Percentiles rank a stretch among this genome's conserved stretches.
phyloP scores from a whole-genome alignment of 2,113 vertebrate genomes.

The Microtus ochrogaster region DNA sequence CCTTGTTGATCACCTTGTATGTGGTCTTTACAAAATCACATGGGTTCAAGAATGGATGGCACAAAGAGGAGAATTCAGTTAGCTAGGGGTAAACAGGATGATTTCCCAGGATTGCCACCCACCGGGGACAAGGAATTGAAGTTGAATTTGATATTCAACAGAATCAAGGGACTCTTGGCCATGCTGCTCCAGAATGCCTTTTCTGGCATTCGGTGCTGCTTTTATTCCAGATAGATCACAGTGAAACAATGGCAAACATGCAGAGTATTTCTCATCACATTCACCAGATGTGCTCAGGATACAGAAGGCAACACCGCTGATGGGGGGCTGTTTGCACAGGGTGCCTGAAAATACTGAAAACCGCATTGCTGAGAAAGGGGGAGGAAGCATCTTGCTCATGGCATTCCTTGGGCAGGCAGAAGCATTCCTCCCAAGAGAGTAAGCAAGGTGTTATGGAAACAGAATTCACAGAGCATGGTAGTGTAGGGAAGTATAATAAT shows the following conservation, averaged over 20 bases:
- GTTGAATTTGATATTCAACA: background rate
- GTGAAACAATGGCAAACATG: background rate
- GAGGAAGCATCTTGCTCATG: background rate
- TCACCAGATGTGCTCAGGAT: background rate
- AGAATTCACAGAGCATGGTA: background rate
- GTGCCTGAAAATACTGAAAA: background rate
- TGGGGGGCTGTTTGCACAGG: background rate
- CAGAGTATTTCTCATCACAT: background rate
- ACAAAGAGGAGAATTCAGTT: background rate
- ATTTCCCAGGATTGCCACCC: background rate
- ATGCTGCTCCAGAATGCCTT: background rate
- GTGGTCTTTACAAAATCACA: conserved; percentile 6
- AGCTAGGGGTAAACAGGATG: background rate
- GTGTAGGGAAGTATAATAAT: background rate
- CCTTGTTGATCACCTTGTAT: background rate
- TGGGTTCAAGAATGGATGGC: background rate
- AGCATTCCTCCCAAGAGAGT: background rate
- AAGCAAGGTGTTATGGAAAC: background rate
- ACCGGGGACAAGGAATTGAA: background rate
- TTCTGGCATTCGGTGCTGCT: background rate
- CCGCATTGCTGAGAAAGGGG: background rate
- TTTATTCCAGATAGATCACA: background rate
- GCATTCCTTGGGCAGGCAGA: background rate
- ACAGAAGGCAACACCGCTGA: background rate
- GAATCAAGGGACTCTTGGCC: background rate